Base-by-base conservation (phyloP, 2,113 vertebrate species). In the Bufo gargarizans region DNA sequence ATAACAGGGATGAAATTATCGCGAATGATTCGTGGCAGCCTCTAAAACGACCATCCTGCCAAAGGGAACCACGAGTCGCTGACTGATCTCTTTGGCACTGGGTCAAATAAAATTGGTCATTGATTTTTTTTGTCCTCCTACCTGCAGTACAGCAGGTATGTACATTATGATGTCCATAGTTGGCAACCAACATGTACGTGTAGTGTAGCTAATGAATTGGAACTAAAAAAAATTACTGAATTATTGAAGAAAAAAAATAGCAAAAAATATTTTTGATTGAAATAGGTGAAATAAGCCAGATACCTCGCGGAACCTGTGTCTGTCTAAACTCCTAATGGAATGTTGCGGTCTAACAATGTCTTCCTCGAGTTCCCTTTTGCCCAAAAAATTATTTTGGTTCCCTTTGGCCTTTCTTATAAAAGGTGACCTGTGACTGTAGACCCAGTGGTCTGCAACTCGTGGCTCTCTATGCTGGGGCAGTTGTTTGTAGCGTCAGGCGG, bases 341-440 rank as follows among this genome's bases (percentile, higher is more conserved):
- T 91, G 93, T 94, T 85, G 7, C 92, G 90, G 93, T 94, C 93
- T 92, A 94, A 92, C 33, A 67, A 94, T 91, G 93, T 96, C 94
- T 96, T 96, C 95, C 94, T 93, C 91, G 89, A 89, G 95, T 95
- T 96, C 95, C 93, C 94, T 92, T 95, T 84, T 95, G 95, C 95
- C 95, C 95, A 96, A 93, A 92, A 92, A 93, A 93, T 69, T 93
- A 92, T 93, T 91, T 92, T 6, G 20, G 53, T 53, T 94, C 91
- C 77, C 63, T 53, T 69, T 67, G 90, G 55, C 49, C 85, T 50
- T 49, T 6, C 12, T 86, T 67, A 11, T 63, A 4, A n/a, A 63
- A 33, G 61, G 65, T 79, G 17, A 56, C 58, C 59, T 65, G 43
- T 49, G 19, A n/a, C 71, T 74, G 20, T 65, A 33, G 7, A 11